These are phyloP conservation scores for Drosophila limbata DNA, from an alignment of 2,888 invertebrate genomes.

Conservation along the genomic window DNA sequence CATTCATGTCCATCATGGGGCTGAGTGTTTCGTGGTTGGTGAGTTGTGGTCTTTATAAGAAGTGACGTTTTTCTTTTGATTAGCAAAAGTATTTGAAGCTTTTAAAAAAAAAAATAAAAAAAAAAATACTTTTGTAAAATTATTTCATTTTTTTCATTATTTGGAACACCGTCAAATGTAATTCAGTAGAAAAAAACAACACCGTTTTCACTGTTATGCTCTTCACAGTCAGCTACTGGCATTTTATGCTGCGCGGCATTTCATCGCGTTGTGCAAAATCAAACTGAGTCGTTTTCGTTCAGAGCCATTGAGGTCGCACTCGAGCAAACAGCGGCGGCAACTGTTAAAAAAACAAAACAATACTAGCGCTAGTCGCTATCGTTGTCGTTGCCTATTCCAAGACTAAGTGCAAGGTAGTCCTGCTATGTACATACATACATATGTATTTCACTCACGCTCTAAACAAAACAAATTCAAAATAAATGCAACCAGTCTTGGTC, in stretches of 20 bases:
- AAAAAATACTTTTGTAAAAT: background rate
- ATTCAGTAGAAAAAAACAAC: background rate
- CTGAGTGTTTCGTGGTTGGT: background rate
- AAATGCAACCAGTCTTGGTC: conserved; percentile 63
- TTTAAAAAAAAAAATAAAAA: background rate
- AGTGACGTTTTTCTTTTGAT: background rate
- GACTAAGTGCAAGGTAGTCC: conserved; percentile 52
- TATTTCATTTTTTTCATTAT: background rate
- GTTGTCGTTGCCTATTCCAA: conserved; percentile 52
- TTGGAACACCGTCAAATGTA: background rate
- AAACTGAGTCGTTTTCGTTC: conserved; percentile 37
- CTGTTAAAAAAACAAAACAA: conserved; percentile 73
- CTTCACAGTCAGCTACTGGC: conserved; percentile 9
- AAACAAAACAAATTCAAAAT: conserved; percentile 33
- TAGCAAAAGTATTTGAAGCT: no score
- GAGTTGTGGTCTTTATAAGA: background rate
- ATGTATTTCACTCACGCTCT: conserved; percentile 34
- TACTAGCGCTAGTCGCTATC: conserved; percentile 41
- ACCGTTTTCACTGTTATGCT: conserved; percentile 13
- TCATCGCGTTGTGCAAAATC: conserved; percentile 41
- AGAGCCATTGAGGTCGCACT: conserved; percentile 27
- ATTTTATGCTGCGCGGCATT: conserved; percentile 41
- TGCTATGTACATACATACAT: conserved; percentile 9
- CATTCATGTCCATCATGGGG: conserved; percentile 65
- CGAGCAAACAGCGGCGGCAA: conserved; percentile 39